Conservation (phyloP, 2,888 invertebrate species). For the Liopterus haemorrhoidalis region DNA sequence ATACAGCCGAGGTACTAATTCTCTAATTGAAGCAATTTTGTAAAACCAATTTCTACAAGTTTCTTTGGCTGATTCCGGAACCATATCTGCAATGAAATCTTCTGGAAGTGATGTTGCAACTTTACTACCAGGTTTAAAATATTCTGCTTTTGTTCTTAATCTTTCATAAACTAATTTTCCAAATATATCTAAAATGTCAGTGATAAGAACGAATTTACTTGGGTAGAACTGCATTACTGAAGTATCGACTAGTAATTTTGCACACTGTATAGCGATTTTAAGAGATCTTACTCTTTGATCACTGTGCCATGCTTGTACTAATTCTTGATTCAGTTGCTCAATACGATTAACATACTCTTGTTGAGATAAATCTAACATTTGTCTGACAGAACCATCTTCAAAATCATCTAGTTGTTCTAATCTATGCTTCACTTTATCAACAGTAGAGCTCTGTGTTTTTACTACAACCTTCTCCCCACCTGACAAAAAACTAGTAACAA, state of each 20-base stretch:
- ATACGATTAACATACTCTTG: conserved; percentile 86
- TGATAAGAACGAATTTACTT: conserved; percentile 93
- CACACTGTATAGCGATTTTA: conserved; percentile 95
- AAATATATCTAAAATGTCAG: conserved; percentile 93
- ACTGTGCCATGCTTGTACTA: conserved; percentile 86
- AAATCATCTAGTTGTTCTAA: conserved; percentile 92
- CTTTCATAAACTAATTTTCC: conserved; percentile 84
- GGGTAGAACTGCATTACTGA: conserved; percentile 93
- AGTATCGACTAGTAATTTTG: conserved; percentile 85
- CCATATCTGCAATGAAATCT: conserved; percentile 70
- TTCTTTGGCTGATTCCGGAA: conserved; percentile 84
- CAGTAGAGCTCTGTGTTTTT: conserved; percentile 72
- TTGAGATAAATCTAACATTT: conserved; percentile 85
- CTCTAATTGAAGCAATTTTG: conserved; percentile 95
- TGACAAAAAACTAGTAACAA: conserved; percentile 80
- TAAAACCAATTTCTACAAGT: conserved; percentile 99
- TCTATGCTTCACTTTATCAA: conserved; percentile 83
- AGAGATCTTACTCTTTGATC: conserved; percentile 93
- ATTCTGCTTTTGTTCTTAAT: conserved; percentile 67
- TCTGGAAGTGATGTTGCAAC: conserved; percentile 51
- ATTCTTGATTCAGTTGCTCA: conserved; percentile 83
- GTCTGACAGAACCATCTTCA: conserved; percentile 81
- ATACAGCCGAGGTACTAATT: conserved; percentile 87
- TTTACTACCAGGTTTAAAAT: conserved; percentile 54
- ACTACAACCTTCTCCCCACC: conserved; percentile 76